Evolutionary conservation across 2,888 invertebrate species (phyloP).

Genomic region (Petrolisthes cinctipes): DNA sequence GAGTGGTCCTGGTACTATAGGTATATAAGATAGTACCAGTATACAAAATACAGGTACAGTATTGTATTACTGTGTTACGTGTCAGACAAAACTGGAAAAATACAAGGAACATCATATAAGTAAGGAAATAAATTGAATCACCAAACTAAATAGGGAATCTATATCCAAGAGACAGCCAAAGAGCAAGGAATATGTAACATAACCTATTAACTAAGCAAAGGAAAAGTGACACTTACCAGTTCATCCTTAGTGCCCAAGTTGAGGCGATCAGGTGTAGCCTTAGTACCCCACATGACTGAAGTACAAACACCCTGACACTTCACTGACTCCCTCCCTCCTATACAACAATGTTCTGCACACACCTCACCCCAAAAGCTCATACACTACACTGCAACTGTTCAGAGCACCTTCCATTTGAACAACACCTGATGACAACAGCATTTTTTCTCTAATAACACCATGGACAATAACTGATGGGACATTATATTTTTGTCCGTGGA

Average conservation of each 20-base stretch:
- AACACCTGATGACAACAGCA: no score
- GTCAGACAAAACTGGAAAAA: background rate
- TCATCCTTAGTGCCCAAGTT: conserved; percentile 60
- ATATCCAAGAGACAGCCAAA: background rate
- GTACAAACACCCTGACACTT: no score
- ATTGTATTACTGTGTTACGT: no score
- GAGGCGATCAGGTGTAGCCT: conserved; percentile 28
- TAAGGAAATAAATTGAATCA: background rate
- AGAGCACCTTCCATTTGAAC: no score
- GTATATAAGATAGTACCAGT: no score
- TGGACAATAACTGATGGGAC: no score
- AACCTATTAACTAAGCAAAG: background rate
- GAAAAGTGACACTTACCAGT: conserved; percentile 35
- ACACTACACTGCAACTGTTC: no score
- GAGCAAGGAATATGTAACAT: background rate
- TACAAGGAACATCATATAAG: background rate
- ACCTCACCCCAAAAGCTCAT: no score
- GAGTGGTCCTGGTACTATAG: background rate
- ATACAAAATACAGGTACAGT: background rate
- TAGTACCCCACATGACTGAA: background rate
- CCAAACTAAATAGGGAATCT: background rate
- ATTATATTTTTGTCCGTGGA: no score
- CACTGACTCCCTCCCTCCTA: no score
- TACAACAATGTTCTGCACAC: no score
- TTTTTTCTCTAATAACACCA: no score